These are phyloP conservation scores for Dusona sp. DNA, from an alignment of 2,888 invertebrate genomes.

Conservation along the genomic window DNA sequence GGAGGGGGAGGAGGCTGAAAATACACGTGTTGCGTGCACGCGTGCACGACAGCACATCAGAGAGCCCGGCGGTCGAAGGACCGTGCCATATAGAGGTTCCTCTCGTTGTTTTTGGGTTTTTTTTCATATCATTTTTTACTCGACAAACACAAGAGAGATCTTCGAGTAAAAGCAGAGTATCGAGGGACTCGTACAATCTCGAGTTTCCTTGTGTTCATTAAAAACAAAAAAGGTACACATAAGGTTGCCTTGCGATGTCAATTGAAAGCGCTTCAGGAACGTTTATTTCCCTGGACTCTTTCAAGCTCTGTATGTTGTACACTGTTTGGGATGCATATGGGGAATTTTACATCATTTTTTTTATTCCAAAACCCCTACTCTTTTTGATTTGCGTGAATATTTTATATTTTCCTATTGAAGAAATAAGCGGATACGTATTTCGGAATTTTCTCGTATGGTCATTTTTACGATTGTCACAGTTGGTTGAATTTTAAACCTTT, in stretches of 20 bases:
- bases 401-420: neutral
- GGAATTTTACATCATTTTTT: neutral
- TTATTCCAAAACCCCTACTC: neutral
- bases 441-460: neutral
- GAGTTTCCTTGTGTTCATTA: slow-evolving; percentile 61
- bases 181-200: slow-evolving; percentile 60
- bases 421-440: neutral
- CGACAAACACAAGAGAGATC: slow-evolving; percentile 13
- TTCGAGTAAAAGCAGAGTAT: slow-evolving; percentile 21
- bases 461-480: neutral
- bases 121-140: slow-evolving; percentile 23
- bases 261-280: slow-evolving; percentile 54
- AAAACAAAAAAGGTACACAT: slow-evolving; percentile 27
- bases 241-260: slow-evolving; percentile 54
- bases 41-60: slow-evolving; percentile 47
- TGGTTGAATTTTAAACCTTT: neutral
- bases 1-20: slow-evolving; percentile 12
- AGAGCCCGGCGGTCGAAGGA: slow-evolving; percentile 63
- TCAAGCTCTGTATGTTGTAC: neutral
- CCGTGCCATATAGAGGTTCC: slow-evolving; percentile 62
- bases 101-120: slow-evolving; percentile 43
- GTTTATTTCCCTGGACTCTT: slow-evolving; percentile 44
- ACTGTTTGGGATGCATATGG: neutral
- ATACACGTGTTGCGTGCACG: slow-evolving; percentile 54
- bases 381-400: neutral